Conservation (phyloP, 2,888 invertebrate species). For the Cataglyphis altisquamis region DNA sequence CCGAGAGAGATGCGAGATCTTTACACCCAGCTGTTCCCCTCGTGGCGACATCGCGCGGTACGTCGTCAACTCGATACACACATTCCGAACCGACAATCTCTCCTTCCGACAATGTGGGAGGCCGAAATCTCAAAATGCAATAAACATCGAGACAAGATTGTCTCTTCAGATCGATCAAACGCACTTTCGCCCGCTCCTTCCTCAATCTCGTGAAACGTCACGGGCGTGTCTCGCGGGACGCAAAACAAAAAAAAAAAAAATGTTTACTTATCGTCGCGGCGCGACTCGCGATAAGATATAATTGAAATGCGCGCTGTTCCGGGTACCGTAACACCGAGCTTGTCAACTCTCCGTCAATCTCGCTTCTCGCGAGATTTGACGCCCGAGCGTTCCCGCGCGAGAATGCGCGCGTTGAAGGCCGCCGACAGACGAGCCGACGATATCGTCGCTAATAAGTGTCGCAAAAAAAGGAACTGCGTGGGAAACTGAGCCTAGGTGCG, state of each 20-base stretch:
- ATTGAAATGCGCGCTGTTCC: constrained; percentile 68
- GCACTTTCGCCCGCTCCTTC: no score
- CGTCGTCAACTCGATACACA: constrained; percentile 37
- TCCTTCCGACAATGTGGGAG: constrained; percentile 69
- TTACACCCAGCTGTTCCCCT: neutral
- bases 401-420: neutral
- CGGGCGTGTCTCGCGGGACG: neutral
- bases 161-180: no score
- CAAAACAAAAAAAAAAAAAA: neutral
- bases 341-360: neutral
- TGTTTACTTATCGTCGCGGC: neutral
- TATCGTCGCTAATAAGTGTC: constrained; percentile 31
- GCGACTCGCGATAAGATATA: constrained; percentile 56
- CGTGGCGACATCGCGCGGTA: constrained; percentile 69
- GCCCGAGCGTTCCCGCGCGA: neutral
- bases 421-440: neutral
- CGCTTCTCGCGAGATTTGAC: neutral
- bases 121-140: constrained; percentile 67
- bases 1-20: neutral
- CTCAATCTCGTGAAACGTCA: neutral
- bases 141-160: constrained; percentile 68
- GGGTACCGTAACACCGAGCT: constrained; percentile 33
- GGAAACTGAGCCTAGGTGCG: constrained; percentile 62
- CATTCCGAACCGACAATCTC: constrained; percentile 69
- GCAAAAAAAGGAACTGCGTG: constrained; percentile 61